Evolutionary conservation across 2,888 invertebrate species (phyloP).

Genomic region (Apotomis betuletana): DNA sequence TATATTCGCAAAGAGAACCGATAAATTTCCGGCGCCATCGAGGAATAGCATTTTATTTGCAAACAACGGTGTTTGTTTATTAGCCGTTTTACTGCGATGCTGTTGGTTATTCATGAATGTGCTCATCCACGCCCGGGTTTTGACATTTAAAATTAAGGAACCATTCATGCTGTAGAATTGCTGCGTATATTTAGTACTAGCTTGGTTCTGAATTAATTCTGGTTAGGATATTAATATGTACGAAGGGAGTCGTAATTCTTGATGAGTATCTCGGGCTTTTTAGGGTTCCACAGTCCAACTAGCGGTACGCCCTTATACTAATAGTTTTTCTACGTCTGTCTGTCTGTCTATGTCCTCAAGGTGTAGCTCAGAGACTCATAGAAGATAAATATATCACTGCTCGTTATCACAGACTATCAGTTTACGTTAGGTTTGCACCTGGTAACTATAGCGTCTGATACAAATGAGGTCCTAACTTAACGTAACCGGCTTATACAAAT

Average conservation of each 20-base stretch:
- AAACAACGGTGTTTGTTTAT: slow-evolving; percentile 64
- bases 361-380: too few species aligned
- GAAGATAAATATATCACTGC: too few species aligned
- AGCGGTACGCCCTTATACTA: too few species aligned
- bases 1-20: slow-evolving; percentile 69
- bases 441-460: too few species aligned
- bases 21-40: slow-evolving; percentile 70
- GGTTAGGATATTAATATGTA: background rate
- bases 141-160: slow-evolving; percentile 26
- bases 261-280: background rate
- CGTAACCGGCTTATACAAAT: too few species aligned
- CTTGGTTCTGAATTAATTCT: background rate
- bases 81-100: slow-evolving; percentile 57
- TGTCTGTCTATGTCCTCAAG: too few species aligned
- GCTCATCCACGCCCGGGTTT: slow-evolving; percentile 43
- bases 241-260: background rate
- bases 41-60: slow-evolving; percentile 73
- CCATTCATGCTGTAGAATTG: background rate
- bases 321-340: too few species aligned
- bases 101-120: slow-evolving; percentile 58
- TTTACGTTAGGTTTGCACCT: too few species aligned
- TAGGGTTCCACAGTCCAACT: background rate
- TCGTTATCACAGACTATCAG: too few species aligned
- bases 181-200: background rate
- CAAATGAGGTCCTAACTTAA: too few species aligned